phyloP scores from a whole-genome alignment of 2,797 vertebrate species.

The Sebastes hubbsi region DNA sequence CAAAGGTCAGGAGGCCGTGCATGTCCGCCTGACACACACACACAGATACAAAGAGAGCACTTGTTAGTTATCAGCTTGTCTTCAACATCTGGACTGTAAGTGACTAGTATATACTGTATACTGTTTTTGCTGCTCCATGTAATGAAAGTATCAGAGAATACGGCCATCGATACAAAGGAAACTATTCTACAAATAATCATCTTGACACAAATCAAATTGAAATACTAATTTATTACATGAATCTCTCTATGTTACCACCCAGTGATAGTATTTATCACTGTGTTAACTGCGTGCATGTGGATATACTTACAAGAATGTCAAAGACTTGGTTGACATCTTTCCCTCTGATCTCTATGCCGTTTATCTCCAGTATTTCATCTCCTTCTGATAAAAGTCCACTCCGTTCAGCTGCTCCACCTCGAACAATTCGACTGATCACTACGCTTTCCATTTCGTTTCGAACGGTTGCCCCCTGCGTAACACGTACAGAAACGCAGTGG shows the following conservation, averaged over 20 bases:
- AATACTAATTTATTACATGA: background rate
- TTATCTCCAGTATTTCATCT: slow-evolving; percentile 97
- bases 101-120: background rate
- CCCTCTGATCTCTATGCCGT: slow-evolving; percentile 94
- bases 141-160: background rate
- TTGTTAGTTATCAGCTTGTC: background rate
- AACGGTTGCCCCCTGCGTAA: slow-evolving; percentile 92
- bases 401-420: slow-evolving; percentile 94
- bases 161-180: background rate
- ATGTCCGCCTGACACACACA: slow-evolving; percentile 89
- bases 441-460: slow-evolving; percentile 98
- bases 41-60: background rate
- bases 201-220: background rate
- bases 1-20: slow-evolving; percentile 96
- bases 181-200: background rate
- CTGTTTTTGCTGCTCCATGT: too few species aligned
- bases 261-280: background rate
- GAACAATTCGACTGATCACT: slow-evolving; percentile 96
- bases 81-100: background rate
- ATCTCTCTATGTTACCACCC: background rate
- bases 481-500: background rate
- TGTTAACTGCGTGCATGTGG: too few species aligned
- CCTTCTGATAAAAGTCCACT: slow-evolving; percentile 95
- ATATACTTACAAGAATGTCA: slow-evolving; percentile 91
- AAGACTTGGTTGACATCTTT: slow-evolving; percentile 99